phyloP scores from a whole-genome alignment of 2,888 invertebrate species.

The Nowickia ferox region DNA sequence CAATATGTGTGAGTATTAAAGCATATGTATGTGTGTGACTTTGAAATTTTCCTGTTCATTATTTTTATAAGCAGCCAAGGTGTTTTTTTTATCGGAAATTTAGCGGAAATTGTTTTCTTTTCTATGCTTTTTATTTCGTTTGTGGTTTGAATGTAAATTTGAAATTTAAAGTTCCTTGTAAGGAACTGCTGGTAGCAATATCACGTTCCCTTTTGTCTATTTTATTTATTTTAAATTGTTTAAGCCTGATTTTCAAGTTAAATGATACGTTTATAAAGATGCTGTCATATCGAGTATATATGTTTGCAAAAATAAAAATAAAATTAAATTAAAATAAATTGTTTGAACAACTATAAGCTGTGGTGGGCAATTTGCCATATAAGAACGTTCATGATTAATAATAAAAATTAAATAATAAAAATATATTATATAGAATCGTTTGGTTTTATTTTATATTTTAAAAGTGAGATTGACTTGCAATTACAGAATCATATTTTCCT shows the following conservation, averaged over 20 bases:
- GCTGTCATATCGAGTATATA: no score
- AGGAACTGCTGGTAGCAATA: neutral
- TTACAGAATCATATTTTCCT: no score
- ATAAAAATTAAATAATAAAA: no score
- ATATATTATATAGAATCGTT: no score
- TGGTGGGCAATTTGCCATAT: no score
- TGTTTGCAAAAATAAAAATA: no score
- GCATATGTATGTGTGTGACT: neutral
- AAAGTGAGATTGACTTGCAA: no score
- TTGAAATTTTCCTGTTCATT: slow-evolving; percentile 16
- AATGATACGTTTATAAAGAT: neutral
- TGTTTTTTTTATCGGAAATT: slow-evolving; percentile 47
- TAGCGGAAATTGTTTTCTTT: slow-evolving; percentile 55
- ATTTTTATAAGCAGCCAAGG: slow-evolving; percentile 40
- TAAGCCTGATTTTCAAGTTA: no score
- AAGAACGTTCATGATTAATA: no score
- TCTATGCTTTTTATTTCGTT: slow-evolving; percentile 32
- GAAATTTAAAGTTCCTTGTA: neutral
- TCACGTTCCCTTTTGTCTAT: neutral
- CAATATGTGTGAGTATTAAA: neutral
- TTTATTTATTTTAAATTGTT: neutral
- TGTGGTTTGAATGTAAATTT: slow-evolving; percentile 62
- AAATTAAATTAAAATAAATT: no score
- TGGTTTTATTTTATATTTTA: no score
- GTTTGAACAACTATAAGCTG: no score